These are phyloP conservation scores for Pantherophis guttatus DNA, from an alignment of 2,113 vertebrate genomes.

Conservation along the genomic window DNA sequence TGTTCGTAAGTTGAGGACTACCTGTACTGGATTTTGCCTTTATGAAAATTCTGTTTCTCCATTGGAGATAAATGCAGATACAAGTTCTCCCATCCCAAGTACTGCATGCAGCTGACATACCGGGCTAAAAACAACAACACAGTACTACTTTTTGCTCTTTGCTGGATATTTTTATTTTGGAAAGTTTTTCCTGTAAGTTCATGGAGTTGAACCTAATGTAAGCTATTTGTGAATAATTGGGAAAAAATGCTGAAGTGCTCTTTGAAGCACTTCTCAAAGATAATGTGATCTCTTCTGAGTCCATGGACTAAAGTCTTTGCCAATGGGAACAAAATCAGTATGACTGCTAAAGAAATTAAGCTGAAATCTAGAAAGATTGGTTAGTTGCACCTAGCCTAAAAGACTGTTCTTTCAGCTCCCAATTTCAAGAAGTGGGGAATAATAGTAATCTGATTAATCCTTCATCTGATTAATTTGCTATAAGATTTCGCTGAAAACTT, in stretches of 20 bases:
- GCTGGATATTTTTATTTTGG: neutral
- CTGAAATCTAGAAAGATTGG: neutral
- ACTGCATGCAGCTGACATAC: neutral
- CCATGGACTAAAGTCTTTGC: neutral
- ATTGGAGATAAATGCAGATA: neutral
- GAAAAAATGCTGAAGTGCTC: neutral
- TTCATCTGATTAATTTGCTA: neutral
- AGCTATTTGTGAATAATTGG: constrained; percentile 5
- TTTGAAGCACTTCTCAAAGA: neutral
- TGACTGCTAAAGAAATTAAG: neutral
- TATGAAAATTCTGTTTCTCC: constrained; percentile 5
- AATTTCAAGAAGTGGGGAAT: neutral
- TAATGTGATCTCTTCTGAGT: neutral
- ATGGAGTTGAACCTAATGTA: neutral
- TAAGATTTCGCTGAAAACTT: neutral
- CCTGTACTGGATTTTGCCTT: constrained; percentile 4
- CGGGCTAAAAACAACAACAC: neutral
- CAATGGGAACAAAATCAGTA: neutral
- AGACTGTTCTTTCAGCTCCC: neutral
- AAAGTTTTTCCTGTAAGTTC: neutral
- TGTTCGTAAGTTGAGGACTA: neutral
- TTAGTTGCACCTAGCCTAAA: neutral
- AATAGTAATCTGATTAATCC: neutral
- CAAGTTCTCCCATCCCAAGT: neutral
- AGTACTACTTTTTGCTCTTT: neutral